phyloP scores from a whole-genome alignment of 2,113 vertebrate species.

The Zingel zingel region DNA sequence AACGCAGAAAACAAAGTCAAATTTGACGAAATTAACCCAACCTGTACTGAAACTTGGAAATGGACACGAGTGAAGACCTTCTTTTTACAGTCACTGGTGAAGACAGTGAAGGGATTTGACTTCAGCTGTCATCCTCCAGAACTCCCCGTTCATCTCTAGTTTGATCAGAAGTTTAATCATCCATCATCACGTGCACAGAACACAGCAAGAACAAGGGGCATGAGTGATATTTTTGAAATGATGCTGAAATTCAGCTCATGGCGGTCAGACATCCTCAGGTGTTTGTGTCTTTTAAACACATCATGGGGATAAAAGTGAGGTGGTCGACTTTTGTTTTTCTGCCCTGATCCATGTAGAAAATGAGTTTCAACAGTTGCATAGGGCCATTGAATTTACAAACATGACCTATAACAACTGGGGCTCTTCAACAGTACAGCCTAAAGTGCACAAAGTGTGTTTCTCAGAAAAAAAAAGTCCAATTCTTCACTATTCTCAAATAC shows the following conservation, averaged over 20 bases:
- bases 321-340: conserved; percentile 42
- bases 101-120: conserved; percentile 29
- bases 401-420: conserved; percentile 64
- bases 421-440: conserved; percentile 85
- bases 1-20: conserved; percentile 10
- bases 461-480: conserved; percentile 53
- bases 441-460: conserved; percentile 84
- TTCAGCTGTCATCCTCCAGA: conserved; percentile 27
- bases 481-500: conserved; percentile 64
- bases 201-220: neutral
- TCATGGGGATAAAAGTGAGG: conserved; percentile 28
- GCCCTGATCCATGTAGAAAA: conserved; percentile 68
- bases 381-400: conserved; percentile 64
- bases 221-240: neutral
- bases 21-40: conserved; percentile 49
- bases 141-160: conserved; percentile 1
- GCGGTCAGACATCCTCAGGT: conserved; percentile 3
- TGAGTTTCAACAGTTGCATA: conserved; percentile 69
- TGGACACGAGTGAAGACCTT: conserved; percentile 20
- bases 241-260: conserved; percentile 18
- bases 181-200: conserved; percentile 34
- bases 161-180: conserved; percentile 31
- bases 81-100: neutral
- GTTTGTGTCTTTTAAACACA: conserved; percentile 6
- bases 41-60: conserved; percentile 60